Conservation (phyloP, 1,140 invertebrate genomes). For the Linepithema humile region DNA sequence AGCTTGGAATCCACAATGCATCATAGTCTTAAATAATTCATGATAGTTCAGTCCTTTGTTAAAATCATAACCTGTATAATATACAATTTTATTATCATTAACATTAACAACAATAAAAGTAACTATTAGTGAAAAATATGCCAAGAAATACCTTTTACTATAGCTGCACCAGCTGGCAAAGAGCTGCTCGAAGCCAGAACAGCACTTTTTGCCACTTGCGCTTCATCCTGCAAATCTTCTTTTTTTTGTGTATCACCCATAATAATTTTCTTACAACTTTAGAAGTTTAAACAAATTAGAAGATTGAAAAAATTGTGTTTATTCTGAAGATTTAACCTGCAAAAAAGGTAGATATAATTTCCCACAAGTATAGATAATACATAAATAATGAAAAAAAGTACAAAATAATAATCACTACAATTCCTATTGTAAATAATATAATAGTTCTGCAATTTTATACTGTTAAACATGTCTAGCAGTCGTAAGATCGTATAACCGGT, state of each 20-base stretch:
- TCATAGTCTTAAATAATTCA: constrained; percentile 92
- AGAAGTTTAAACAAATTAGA: too few relatives aligned
- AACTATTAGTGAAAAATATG: not conserved
- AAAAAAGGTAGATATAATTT: too few relatives aligned
- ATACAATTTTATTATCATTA: constrained; percentile 28
- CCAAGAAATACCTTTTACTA: constrained; percentile 85
- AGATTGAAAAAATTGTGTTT: too few relatives aligned
- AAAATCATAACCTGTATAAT: constrained; percentile 93
- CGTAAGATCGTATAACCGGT: too few relatives aligned
- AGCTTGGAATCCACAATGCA: constrained; percentile 96
- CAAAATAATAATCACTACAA: too few relatives aligned
- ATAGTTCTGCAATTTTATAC: too few relatives aligned
- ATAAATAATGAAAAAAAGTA: too few relatives aligned
- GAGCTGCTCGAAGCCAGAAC: constrained; percentile 88
- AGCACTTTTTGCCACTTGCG: constrained; percentile 84
- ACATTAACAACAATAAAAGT: constrained; percentile 7
- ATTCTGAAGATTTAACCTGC: too few relatives aligned
- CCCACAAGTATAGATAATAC: too few relatives aligned
- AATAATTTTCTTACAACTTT: not conserved
- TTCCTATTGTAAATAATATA: too few relatives aligned
- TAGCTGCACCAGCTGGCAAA: constrained; percentile 87
- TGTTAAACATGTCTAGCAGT: too few relatives aligned
- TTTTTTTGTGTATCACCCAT: constrained; percentile 37
- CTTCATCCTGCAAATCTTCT: constrained; percentile 60
- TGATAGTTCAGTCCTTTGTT: constrained; percentile 96